Evolutionary conservation across 2,797 vertebrate species (phyloP).

Genomic region (Anniella stebbinsi): DNA sequence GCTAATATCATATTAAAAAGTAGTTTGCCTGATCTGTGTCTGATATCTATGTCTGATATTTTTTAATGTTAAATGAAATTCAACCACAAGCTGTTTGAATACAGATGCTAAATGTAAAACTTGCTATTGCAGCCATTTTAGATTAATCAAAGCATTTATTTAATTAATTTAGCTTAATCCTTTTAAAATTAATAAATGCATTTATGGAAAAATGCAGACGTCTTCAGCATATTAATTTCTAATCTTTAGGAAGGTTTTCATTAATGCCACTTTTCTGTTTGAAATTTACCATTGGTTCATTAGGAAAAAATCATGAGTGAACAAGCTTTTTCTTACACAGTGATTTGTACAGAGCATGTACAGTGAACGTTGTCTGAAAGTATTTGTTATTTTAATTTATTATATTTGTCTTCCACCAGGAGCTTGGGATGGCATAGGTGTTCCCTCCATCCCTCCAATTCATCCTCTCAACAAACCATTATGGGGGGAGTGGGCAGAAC

Average conservation of each 20-base stretch:
- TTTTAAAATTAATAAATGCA: slow-evolving; percentile 28
- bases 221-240: slow-evolving; percentile 42
- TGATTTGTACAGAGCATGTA: slow-evolving; percentile 5
- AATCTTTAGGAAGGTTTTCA: slow-evolving; percentile 40
- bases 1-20: too few relatives aligned
- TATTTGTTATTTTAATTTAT: background rate
- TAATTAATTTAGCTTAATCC: too few relatives aligned
- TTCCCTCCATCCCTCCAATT: background rate
- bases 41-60: too few relatives aligned
- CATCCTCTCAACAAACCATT: background rate
- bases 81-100: slow-evolving; percentile 47
- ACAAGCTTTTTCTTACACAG: slow-evolving; percentile 23
- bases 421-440: background rate
- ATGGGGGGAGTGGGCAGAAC: background rate
- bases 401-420: background rate
- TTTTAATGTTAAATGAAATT: slow-evolving; percentile 35
- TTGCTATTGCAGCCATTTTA: slow-evolving; percentile 54
- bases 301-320: slow-evolving; percentile 30
- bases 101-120: slow-evolving; percentile 48
- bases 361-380: background rate
- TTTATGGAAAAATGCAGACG: slow-evolving; percentile 59
- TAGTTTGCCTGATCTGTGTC: too few relatives aligned
- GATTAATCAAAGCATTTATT: slow-evolving; percentile 62
- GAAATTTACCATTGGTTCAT: slow-evolving; percentile 62
- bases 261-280: slow-evolving; percentile 47